These are phyloP conservation scores for Sepiola atlantica DNA, from an alignment of 2,888 invertebrate species.

Conservation along the genomic window DNA sequence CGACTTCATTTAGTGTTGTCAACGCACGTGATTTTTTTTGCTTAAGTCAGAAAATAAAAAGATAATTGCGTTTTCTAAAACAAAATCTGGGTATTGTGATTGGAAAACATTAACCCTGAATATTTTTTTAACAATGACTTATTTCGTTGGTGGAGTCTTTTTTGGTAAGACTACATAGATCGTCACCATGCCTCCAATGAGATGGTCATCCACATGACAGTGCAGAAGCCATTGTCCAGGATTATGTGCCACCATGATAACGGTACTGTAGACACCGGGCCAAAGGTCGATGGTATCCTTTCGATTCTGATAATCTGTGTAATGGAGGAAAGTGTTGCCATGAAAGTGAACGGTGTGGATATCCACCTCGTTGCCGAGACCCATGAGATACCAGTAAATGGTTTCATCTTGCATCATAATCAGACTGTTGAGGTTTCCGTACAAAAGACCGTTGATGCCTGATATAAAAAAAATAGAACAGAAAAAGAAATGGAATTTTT, in stretches of 20 bases:
- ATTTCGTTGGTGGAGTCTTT: no score
- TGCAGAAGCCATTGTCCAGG: slow-evolving; percentile 60
- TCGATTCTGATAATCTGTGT: slow-evolving; percentile 47
- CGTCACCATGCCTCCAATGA: slow-evolving; percentile 52
- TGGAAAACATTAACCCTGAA: no score
- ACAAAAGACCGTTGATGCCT: slow-evolving; percentile 42
- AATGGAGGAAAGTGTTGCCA: slow-evolving; percentile 48
- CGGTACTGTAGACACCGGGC: slow-evolving; percentile 48
- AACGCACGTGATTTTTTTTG: no score
- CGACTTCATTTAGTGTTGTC: no score
- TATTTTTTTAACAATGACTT: no score
- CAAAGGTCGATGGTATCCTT: slow-evolving; percentile 51
- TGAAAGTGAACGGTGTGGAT: slow-evolving; percentile 50
- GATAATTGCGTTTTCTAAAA: no score
- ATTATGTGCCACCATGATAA: slow-evolving; percentile 56
- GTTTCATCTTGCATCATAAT: slow-evolving; percentile 41
- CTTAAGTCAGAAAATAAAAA: no score
- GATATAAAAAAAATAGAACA: background rate
- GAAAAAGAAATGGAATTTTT: background rate
- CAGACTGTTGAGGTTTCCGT: background rate
- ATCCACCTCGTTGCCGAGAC: slow-evolving; percentile 48
- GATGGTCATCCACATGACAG: slow-evolving; percentile 61
- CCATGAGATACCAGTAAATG: slow-evolving; percentile 48
- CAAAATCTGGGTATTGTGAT: no score
- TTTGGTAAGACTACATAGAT: slow-evolving; percentile 47